Conservation (phyloP, 2,113 vertebrate genomes). For the Barnardius zonarius region DNA sequence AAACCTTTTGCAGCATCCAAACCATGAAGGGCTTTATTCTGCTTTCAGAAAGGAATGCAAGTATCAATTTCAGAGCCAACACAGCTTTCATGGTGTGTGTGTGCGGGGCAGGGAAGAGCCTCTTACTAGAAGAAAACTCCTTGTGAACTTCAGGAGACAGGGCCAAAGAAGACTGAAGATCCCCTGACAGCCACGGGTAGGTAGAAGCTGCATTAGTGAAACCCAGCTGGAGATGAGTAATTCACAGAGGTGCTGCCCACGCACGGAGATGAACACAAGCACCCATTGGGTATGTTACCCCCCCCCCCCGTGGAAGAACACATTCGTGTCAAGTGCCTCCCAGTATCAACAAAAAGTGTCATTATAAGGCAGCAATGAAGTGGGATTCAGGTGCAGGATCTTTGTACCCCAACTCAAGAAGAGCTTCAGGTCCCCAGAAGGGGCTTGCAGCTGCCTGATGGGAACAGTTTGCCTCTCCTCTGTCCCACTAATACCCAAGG, state of each 20-base stretch:
- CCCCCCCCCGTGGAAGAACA: not conserved
- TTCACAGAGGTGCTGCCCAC: not conserved
- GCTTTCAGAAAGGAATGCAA: not conserved
- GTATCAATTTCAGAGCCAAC: not conserved
- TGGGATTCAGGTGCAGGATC: not conserved
- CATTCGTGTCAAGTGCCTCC: rapidly evolving
- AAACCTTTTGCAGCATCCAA: not conserved
- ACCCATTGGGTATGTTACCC: not conserved
- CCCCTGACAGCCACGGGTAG: not conserved
- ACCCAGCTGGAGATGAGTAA: not conserved
- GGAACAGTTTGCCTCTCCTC: not conserved
- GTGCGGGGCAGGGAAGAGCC: rapidly evolving
- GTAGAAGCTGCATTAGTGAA: rapidly evolving
- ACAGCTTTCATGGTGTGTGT: rapidly evolving
- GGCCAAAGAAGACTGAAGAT: not conserved
- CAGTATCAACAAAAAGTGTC: not conserved
- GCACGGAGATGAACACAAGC: not conserved
- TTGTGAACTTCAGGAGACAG: not conserved
- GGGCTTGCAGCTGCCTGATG: not conserved
- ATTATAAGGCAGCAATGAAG: not conserved
- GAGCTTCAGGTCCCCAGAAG: not conserved
- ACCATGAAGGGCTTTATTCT: not conserved
- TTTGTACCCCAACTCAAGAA: not conserved
- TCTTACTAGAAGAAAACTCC: not conserved
- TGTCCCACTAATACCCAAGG: not conserved